Evolutionary conservation across 1,140 invertebrate species (phyloP).

Genomic region (Sesamia nonagrioides): DNA sequence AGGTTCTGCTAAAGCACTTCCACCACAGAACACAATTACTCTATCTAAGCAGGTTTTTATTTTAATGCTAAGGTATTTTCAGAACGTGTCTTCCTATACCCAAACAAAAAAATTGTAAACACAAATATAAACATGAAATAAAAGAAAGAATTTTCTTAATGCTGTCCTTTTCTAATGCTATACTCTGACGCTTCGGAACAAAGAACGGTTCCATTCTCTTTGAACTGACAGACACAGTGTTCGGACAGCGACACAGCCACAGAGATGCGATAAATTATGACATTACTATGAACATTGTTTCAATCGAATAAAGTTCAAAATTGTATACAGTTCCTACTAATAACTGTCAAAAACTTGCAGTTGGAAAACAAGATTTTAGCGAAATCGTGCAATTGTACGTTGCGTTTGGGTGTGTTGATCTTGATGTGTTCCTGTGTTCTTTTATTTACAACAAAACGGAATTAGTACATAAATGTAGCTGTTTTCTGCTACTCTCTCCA

Average conservation of each 20-base stretch:
- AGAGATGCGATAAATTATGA: constrained; percentile 28
- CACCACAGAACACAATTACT: no score
- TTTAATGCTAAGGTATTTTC: neutral
- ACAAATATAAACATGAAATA: neutral
- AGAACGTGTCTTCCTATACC: neutral
- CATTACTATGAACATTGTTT: constrained; percentile 38
- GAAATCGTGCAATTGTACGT: constrained; percentile 55
- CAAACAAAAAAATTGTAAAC: neutral
- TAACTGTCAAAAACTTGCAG: constrained; percentile 43
- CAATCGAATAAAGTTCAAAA: constrained; percentile 39
- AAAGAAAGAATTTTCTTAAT: neutral
- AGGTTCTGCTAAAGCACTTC: no score
- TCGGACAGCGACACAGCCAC: constrained; percentile 14
- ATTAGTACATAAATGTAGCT: constrained; percentile 47
- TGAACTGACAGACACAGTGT: constrained; percentile 41
- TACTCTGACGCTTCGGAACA: constrained; percentile 16
- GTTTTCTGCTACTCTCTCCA: constrained; percentile 21
- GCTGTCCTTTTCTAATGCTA: constrained; percentile 32
- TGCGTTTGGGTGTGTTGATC: constrained; percentile 64
- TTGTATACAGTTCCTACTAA: constrained; percentile 19
- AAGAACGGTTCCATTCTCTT: constrained; percentile 32
- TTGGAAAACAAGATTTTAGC: constrained; percentile 56
- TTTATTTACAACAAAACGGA: constrained; percentile 52
- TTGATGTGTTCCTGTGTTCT: constrained; percentile 60
- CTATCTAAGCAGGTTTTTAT: neutral